Evolutionary conservation across 2,113 vertebrate species (phyloP).

Genomic region (Boulengeromyrus knoepffleri): DNA sequence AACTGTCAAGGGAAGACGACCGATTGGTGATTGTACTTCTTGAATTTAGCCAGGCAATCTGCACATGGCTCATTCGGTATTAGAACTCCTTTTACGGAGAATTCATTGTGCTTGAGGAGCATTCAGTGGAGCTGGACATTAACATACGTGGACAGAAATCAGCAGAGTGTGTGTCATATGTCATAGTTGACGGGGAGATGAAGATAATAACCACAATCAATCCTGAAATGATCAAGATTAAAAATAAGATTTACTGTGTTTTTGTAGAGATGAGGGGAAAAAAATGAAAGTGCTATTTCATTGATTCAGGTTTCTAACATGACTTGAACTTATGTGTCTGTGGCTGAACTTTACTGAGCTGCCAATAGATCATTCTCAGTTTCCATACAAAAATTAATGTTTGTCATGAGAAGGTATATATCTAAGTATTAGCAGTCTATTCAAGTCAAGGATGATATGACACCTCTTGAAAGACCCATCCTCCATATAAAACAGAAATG

Average conservation of each 20-base stretch:
- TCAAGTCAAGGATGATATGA: not conserved
- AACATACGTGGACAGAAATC: not conserved
- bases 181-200: not conserved
- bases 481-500: not conserved
- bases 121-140: not conserved
- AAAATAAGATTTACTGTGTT: not conserved
- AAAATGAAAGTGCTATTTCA: not conserved
- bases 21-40: not conserved
- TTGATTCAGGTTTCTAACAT: not conserved
- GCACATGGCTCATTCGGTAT: not conserved
- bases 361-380: not conserved
- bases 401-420: not conserved
- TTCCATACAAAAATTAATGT: not conserved
- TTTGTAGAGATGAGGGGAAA: not conserved
- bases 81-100: not conserved
- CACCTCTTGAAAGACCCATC: not conserved
- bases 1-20: not conserved
- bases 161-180: not conserved
- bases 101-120: not conserved
- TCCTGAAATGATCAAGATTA: not conserved
- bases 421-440: not conserved
- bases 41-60: conserved; percentile 1
- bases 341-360: not conserved
- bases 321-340: not conserved
- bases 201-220: not conserved